A percentile compares a stretch with the other conserved stretches of the same genome.
Evolutionary conservation across 2,113 vertebrate species (phyloP).

Genomic region (Porphyrio hochstetteri): DNA sequence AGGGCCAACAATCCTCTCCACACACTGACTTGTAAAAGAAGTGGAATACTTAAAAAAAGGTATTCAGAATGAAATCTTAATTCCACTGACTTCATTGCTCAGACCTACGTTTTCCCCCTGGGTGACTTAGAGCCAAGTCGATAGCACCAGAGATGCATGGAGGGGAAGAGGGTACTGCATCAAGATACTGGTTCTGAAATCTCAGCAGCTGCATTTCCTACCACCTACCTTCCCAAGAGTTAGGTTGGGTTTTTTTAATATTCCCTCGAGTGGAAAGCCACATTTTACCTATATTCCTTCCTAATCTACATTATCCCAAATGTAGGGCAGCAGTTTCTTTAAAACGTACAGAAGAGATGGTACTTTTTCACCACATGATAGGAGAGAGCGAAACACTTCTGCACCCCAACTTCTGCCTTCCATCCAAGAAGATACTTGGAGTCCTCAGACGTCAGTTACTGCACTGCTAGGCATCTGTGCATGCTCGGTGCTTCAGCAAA

Average conservation of each 20-base stretch:
- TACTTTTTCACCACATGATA: background rate
- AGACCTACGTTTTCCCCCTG: background rate
- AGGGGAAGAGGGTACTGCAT: background rate
- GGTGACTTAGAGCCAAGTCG: background rate
- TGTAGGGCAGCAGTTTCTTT: background rate
- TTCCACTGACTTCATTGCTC: background rate
- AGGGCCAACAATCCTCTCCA: background rate
- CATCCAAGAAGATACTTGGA: background rate
- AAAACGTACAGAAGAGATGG: background rate
- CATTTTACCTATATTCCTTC: background rate
- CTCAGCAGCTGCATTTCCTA: background rate
- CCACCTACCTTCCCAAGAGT: background rate
- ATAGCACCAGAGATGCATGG: rapidly evolving
- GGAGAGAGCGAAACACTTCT: background rate
- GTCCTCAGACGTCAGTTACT: background rate
- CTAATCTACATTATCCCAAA: background rate
- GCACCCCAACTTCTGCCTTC: background rate
- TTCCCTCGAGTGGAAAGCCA: background rate
- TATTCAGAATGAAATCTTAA: background rate
- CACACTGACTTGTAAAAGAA: background rate
- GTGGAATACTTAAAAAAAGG: background rate
- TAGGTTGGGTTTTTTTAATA: background rate
- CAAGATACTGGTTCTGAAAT: background rate
- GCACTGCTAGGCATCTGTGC: background rate
- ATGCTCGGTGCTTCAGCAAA: background rate